Percentiles rank a stretch among this genome's conserved stretches.
Conservation (phyloP, 2,797 vertebrate genomes). For the Valencia hispanica region DNA sequence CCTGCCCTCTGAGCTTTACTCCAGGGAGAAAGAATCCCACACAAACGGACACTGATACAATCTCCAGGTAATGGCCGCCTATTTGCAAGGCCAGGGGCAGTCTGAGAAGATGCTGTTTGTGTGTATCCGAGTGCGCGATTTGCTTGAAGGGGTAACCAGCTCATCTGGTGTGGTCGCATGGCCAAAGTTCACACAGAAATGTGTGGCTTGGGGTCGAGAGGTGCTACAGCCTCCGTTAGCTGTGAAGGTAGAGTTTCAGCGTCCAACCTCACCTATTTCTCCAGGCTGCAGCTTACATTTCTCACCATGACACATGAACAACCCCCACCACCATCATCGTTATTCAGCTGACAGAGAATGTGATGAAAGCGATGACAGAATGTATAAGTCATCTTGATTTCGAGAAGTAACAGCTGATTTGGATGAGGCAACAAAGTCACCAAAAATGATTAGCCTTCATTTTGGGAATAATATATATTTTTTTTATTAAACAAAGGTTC, state of each 20-base stretch:
- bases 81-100: slow-evolving; percentile 65
- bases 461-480: too few relatives aligned
- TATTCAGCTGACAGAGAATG: slow-evolving; percentile 63
- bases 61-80: slow-evolving; percentile 77
- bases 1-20: slow-evolving; percentile 73
- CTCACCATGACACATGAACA: slow-evolving; percentile 69
- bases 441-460: not conserved
- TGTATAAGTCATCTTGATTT: slow-evolving; percentile 17
- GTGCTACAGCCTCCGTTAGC: slow-evolving; percentile 77
- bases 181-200: slow-evolving; percentile 82
- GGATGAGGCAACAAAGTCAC: not conserved
- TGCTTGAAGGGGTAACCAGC: slow-evolving; percentile 65
- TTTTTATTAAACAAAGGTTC: too few relatives aligned
- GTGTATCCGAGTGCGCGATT: slow-evolving; percentile 43
- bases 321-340: slow-evolving; percentile 46
- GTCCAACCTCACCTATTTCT: slow-evolving; percentile 62
- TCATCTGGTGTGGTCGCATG: slow-evolving; percentile 76
- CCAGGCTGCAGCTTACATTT: slow-evolving; percentile 69
- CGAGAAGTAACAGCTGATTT: not conserved
- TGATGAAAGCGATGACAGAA: slow-evolving; percentile 49
- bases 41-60: slow-evolving; percentile 79
- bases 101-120: slow-evolving; percentile 55
- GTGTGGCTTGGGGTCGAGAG: slow-evolving; percentile 79
- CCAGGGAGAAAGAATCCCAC: slow-evolving; percentile 71
- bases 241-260: slow-evolving; percentile 79